Conservation (phyloP, 2,888 invertebrate species). For the Pogonocherus hispidulus region DNA sequence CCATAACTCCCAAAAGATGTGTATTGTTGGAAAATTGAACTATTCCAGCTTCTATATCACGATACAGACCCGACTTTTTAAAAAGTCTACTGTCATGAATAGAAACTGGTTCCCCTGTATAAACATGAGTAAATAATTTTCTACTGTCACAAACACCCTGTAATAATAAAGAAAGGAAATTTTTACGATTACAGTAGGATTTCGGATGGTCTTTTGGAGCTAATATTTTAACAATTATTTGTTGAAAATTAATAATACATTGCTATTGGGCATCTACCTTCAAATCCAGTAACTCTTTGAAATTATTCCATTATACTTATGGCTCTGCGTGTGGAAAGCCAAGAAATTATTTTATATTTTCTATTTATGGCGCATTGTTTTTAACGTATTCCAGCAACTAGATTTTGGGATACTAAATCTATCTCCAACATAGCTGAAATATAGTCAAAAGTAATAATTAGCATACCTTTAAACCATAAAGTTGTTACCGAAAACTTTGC, state of each 20-base stretch:
- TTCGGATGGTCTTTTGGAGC: slow-evolving; percentile 40
- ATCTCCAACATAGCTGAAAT: slow-evolving; percentile 26
- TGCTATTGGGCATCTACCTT: too few species aligned
- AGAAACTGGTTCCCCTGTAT: slow-evolving; percentile 46
- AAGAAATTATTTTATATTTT: slow-evolving; percentile 11
- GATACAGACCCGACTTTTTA: slow-evolving; percentile 43
- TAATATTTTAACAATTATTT: slow-evolving; percentile 40
- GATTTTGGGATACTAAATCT: slow-evolving; percentile 22
- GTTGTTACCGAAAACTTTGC: slow-evolving; percentile 18
- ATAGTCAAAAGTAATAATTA: not conserved
- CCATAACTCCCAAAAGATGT: slow-evolving; percentile 41
- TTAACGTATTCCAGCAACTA: slow-evolving; percentile 14
- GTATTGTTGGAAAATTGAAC: slow-evolving; percentile 33
- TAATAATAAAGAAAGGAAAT: slow-evolving; percentile 41
- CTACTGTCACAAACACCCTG: slow-evolving; percentile 46
- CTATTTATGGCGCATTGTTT: slow-evolving; percentile 22
- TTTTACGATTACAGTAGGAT: slow-evolving; percentile 45
- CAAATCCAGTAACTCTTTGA: slow-evolving; percentile 14
- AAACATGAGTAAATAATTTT: slow-evolving; percentile 45
- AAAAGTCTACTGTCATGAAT: slow-evolving; percentile 45
- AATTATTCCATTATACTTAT: slow-evolving; percentile 1
- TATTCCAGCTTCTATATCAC: slow-evolving; percentile 31
- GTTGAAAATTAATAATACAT: too few species aligned
- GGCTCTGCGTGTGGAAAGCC: slow-evolving; percentile 10
- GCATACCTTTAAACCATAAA: not conserved